These are phyloP conservation scores for Melanostoma scalare DNA, from an alignment of 2,888 invertebrate genomes.

Conservation along the genomic window DNA sequence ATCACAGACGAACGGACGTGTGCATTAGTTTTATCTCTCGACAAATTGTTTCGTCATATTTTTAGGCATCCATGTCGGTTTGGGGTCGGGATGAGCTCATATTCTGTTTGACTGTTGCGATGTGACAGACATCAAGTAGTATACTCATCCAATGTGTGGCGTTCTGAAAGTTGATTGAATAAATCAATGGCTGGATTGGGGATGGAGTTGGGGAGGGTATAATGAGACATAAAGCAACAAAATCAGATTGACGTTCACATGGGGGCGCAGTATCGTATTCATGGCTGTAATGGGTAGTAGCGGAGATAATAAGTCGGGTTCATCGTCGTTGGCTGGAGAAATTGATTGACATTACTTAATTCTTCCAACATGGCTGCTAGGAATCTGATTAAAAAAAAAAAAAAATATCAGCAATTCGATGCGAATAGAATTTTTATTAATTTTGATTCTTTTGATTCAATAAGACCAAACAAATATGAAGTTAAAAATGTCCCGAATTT, in stretches of 20 bases:
- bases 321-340: neutral
- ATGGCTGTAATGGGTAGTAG: neutral
- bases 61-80: constrained; percentile 59
- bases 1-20: constrained; percentile 47
- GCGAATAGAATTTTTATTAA: too few relatives aligned
- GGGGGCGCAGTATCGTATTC: neutral
- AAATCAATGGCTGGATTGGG: constrained; percentile 21
- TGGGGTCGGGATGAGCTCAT: constrained; percentile 56
- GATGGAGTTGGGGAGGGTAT: constrained; percentile 10
- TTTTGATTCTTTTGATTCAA: too few relatives aligned
- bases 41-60: constrained; percentile 73
- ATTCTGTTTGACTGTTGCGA: constrained; percentile 45
- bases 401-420: too few relatives aligned
- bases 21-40: constrained; percentile 72
- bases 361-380: too few relatives aligned
- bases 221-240: constrained; percentile 7
- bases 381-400: too few relatives aligned
- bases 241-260: constrained; percentile 49
- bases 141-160: constrained; percentile 42
- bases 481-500: too few relatives aligned
- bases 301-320: constrained; percentile 2
- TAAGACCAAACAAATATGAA: too few relatives aligned
- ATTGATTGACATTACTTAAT: too few relatives aligned
- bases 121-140: constrained; percentile 68
- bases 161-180: constrained; percentile 62